Conservation (phyloP, 1,140 invertebrate species). For the Maniola jurtina region DNA sequence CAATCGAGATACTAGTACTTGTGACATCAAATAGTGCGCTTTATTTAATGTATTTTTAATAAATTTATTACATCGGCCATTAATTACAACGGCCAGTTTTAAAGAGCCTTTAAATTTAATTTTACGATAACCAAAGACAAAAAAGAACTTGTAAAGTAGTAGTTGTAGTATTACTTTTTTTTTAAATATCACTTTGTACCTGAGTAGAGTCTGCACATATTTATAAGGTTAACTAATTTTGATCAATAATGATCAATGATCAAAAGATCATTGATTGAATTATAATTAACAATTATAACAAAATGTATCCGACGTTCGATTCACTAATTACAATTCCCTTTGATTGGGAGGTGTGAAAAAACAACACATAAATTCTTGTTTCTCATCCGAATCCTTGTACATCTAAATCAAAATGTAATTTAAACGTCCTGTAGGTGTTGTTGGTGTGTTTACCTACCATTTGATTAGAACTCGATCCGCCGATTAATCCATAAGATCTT, state of each 20-base stretch:
- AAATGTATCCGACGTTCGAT: not conserved
- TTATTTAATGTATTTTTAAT: constrained; percentile 27
- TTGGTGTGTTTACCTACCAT: constrained; percentile 15
- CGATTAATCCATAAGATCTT: constrained; percentile 18
- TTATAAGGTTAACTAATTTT: too few species aligned
- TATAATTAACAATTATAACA: too few species aligned
- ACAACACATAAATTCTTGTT: constrained; percentile 21
- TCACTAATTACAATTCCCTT: not conserved
- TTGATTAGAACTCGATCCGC: constrained; percentile 21
- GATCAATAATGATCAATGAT: too few species aligned
- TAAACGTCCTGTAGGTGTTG: constrained; percentile 24
- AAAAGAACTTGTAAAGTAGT: not conserved
- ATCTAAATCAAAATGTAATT: constrained; percentile 32
- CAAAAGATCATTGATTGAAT: too few species aligned
- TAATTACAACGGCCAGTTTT: constrained; percentile 17
- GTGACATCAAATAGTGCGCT: constrained; percentile 18
- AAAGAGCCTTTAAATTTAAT: constrained; percentile 14
- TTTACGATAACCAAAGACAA: not conserved
- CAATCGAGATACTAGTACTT: constrained; percentile 13
- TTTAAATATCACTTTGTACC: not conserved
- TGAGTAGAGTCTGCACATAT: not conserved
- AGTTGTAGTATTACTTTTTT: too few species aligned
- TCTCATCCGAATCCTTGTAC: constrained; percentile 19
- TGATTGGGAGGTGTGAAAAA: constrained; percentile 23
- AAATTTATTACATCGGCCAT: constrained; percentile 17